A percentile compares a stretch with the other conserved stretches of the same genome.
phyloP scores from a whole-genome alignment of 1,140 invertebrate genomes.

The Mylabris phalerata region DNA sequence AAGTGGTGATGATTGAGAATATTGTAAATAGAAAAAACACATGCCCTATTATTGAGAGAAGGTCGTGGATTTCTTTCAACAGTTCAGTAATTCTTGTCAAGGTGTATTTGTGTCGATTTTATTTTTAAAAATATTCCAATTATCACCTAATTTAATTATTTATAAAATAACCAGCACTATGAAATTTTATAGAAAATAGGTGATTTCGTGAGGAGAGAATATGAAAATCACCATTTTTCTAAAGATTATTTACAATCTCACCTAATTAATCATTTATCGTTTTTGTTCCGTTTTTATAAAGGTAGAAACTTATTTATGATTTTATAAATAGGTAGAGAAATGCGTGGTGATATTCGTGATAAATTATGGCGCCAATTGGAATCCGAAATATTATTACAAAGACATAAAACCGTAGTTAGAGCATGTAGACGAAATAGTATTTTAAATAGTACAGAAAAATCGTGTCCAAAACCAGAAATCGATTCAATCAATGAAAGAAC shows the following conservation, averaged over 20 bases:
- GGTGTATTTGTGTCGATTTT: neutral
- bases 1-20: neutral
- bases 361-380: conserved; percentile 80
- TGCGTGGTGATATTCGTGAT: conserved; percentile 68
- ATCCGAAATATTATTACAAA: conserved; percentile 76
- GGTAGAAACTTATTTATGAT: no score
- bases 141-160: no score
- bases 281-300: neutral
- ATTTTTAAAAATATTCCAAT: neutral
- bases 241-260: no score
- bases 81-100: no score
- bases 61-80: no score
- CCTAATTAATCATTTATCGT: no score
- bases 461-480: conserved; percentile 27
- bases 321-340: conserved; percentile 50
- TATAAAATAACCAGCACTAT: no score
- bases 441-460: conserved; percentile 33
- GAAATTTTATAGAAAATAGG: no score
- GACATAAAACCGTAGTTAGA: conserved; percentile 73
- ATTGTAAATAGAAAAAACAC: neutral
- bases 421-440: conserved; percentile 46
- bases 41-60: neutral
- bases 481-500: conserved; percentile 26
- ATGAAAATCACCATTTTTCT: no score
- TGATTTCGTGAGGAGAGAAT: no score